Evolutionary conservation across 2,888 invertebrate genomes (phyloP).

Genomic region (Andrena praecox): DNA sequence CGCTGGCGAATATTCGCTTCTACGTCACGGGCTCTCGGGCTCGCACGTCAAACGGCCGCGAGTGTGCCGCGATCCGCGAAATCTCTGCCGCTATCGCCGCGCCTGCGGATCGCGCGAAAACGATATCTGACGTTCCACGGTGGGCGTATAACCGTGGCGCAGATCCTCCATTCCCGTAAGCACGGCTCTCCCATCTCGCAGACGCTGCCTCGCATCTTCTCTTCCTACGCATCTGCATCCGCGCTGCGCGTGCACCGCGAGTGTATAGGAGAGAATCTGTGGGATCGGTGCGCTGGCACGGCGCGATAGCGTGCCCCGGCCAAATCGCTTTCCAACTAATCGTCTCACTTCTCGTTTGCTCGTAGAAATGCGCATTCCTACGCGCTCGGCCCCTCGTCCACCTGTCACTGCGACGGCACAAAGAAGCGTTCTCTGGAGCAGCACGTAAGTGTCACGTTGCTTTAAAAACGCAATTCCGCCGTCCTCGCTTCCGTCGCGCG

Average conservation of each 20-base stretch:
- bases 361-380: constrained; percentile 88
- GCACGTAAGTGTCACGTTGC: constrained; percentile 72
- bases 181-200: constrained; percentile 2
- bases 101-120: constrained; percentile 17
- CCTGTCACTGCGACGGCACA: constrained; percentile 82
- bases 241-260: constrained; percentile 32
- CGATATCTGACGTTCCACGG: constrained; percentile 25
- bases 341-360: constrained; percentile 50
- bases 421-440: constrained; percentile 75
- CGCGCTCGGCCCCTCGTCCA: constrained; percentile 87
- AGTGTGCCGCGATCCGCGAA: constrained; percentile 12
- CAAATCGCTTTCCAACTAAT: constrained; percentile 2
- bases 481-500: neutral
- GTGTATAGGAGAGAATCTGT: constrained; percentile 38
- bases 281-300: neutral
- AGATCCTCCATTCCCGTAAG: neutral
- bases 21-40: constrained; percentile 33
- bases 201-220: constrained; percentile 1
- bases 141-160: constrained; percentile 40
- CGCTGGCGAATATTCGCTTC: constrained; percentile 13
- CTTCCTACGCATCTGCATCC: constrained; percentile 15
- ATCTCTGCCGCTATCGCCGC: constrained; percentile 31
- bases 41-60: constrained; percentile 33
- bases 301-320: neutral
- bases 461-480: neutral